Evolutionary conservation across 1,140 invertebrate species (phyloP), one percentile per base, ranked within the genome.

Genomic region (Ectropis grisescens): DNA sequence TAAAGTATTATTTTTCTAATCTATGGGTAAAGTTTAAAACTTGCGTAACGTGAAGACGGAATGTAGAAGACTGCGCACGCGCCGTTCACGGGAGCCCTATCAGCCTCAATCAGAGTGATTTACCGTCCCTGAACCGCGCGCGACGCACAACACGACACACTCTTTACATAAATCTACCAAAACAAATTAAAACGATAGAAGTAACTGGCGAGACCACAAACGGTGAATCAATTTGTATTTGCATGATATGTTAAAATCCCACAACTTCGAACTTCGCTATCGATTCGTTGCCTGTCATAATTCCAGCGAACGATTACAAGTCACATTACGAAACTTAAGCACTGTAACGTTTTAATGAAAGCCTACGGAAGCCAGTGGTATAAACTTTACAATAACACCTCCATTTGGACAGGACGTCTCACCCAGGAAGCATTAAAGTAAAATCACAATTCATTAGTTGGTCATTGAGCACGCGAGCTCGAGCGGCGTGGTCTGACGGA

Each of bases 61-160:
- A n/a, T n/a, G n/a, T n/a, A n/a, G n/a, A n/a, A n/a, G n/a, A n/a
- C n/a, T n/a, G n/a, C 53, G 48, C 47, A 46, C 53, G 30, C 51
- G 53, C 48, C 37, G 40, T 55, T 46, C 41, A 53, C 61, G 51
- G 52, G 49, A 62, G 58, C 53, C 42, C 55, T 66, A 74, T 74
- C 72, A 47, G 29, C 39, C 69, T 56, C 64, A 61, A 70, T 75
- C 68, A 53, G 27, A 15, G 42, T 72, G 70, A 72, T 78, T 75
- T 74, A 78, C 60, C 55, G 53, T n/a, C n/a, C n/a, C n/a, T 47
- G 41, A 38, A 41, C 58, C 53, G 56, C 47, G 39, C 40, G 44
- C 43, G 40, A 62, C 50, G 58, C 56, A 65, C 57, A 55, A 59
- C 58, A n/a, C n/a, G n/a, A n/a, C n/a, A n/a, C 47, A 45, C 53